phyloP scores from a whole-genome alignment of 2,888 invertebrate genomes.

The Teleogryllus oceanicus region DNA sequence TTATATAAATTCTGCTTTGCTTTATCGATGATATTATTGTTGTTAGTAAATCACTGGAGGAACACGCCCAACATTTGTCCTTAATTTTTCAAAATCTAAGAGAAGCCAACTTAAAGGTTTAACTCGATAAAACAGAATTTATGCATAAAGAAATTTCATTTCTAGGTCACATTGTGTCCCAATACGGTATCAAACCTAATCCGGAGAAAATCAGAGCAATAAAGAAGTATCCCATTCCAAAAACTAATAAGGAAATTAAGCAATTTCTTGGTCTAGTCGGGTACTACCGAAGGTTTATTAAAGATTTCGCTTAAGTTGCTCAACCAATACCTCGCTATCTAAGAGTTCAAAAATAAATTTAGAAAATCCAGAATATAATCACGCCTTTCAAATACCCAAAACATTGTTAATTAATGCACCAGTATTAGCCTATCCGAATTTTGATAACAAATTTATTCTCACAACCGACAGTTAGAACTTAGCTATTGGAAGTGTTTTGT shows the following conservation, averaged over 20 bases:
- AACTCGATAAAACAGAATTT: background rate
- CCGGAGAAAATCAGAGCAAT: no score
- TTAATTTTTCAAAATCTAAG: background rate
- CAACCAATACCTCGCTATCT: background rate
- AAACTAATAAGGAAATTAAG: no score
- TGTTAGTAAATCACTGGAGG: background rate
- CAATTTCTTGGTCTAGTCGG: no score
- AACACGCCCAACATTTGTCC: background rate
- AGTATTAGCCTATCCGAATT: background rate
- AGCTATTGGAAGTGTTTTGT: background rate
- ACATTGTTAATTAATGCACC: background rate
- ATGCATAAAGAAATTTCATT: background rate
- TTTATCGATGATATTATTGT: conserved; percentile 28
- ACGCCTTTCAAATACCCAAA: background rate
- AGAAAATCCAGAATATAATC: background rate
- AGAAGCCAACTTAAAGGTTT: background rate
- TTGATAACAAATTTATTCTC: background rate
- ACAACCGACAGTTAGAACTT: background rate
- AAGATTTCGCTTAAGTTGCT: no score
- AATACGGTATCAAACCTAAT: no score
- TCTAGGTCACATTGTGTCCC: no score
- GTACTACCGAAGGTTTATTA: no score
- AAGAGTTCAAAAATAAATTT: background rate
- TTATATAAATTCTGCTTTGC: conserved; percentile 37
- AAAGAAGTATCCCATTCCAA: background rate